A percentile compares a stretch with the other conserved stretches of the same genome.
These are phyloP conservation scores for Myrmecophaga tridactyla DNA, from an alignment of 2,113 vertebrate species.

Conservation along the genomic window DNA sequence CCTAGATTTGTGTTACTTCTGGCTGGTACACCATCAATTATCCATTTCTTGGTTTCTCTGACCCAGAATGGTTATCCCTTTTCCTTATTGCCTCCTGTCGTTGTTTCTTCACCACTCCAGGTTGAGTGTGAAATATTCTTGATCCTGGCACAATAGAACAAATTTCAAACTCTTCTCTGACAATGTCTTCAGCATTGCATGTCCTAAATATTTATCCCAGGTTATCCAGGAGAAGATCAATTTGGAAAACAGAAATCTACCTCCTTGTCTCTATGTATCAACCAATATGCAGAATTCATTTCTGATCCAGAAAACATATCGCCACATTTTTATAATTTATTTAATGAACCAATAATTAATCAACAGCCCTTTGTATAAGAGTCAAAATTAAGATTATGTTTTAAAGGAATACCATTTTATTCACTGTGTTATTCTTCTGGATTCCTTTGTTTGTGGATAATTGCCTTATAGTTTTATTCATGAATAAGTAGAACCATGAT, in stretches of 20 bases:
- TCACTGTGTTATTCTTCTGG: not conserved
- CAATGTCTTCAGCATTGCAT: rapidly evolving
- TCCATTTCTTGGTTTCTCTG: not conserved
- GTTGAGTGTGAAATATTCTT: not conserved
- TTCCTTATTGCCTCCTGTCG: not conserved
- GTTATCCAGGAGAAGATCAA: not conserved
- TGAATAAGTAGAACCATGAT: not conserved
- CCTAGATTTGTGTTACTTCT: not conserved
- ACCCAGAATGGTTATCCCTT: not conserved
- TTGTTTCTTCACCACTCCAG: not conserved
- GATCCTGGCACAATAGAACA: not conserved
- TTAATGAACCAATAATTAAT: not conserved
- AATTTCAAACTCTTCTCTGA: not conserved
- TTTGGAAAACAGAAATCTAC: not conserved
- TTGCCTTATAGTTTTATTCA: not conserved
- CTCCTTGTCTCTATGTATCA: not conserved
- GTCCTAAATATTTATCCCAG: not conserved
- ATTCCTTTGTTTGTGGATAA: conserved; percentile 21
- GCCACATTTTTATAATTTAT: not conserved
- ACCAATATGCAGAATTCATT: not conserved
- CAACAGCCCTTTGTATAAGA: not conserved
- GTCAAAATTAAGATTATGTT: not conserved
- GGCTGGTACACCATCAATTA: rapidly evolving
- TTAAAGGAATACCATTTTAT: not conserved
- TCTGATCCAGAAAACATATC: not conserved